These are phyloP conservation scores for Liasis olivaceus DNA, from an alignment of 2,797 vertebrate species.

Conservation along the genomic window DNA sequence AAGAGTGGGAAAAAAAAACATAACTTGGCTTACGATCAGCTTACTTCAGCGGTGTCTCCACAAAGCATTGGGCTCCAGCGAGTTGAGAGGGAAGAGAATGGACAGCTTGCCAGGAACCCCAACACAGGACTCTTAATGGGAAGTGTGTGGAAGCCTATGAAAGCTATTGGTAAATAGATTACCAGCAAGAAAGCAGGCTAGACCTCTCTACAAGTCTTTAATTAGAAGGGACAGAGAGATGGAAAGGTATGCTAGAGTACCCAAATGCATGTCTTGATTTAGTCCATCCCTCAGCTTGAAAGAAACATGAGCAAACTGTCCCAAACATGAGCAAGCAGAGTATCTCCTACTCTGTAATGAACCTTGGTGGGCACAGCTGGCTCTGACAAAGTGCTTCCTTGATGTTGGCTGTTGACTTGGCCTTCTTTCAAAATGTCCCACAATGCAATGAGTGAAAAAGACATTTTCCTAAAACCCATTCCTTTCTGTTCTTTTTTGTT, in stretches of 20 bases:
- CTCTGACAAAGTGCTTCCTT: neutral
- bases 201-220: neutral
- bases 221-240: neutral
- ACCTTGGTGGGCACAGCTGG: neutral
- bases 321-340: neutral
- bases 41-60: neutral
- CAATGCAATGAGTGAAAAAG: neutral
- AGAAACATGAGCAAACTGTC: neutral
- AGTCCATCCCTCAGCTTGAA: neutral
- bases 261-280: neutral
- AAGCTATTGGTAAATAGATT: neutral
- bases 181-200: neutral
- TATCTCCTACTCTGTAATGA: neutral
- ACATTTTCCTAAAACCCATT: neutral
- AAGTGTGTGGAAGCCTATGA: neutral
- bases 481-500: fast-evolving
- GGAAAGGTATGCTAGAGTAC: neutral
- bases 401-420: neutral
- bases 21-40: neutral
- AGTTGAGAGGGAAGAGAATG: neutral
- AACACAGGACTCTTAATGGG: neutral
- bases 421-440: neutral
- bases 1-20: neutral
- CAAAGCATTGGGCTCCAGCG: neutral
- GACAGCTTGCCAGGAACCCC: neutral